phyloP scores from a whole-genome alignment of 2,888 invertebrate genomes.

The Phanerotoma sp. region DNA sequence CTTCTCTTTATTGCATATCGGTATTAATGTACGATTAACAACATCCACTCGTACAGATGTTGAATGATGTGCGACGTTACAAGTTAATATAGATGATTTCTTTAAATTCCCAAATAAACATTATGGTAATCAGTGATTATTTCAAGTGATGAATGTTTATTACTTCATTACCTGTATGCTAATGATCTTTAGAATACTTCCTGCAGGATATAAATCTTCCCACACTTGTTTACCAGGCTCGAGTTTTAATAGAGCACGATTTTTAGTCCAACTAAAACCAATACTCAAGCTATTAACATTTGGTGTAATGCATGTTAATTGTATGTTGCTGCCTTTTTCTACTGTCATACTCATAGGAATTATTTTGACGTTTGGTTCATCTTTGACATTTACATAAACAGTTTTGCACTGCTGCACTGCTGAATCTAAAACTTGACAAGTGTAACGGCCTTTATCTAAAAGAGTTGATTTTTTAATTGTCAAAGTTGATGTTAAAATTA shows the following conservation, averaged over 20 bases:
- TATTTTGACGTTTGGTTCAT: slow-evolving; percentile 69
- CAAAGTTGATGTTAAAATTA: slow-evolving; percentile 67
- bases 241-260: slow-evolving; percentile 72
- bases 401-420: slow-evolving; percentile 71
- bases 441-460: slow-evolving; percentile 76
- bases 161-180: slow-evolving; percentile 67
- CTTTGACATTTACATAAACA: slow-evolving; percentile 63
- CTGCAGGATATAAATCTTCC: slow-evolving; percentile 83
- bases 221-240: slow-evolving; percentile 76
- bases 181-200: slow-evolving; percentile 77
- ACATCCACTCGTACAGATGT: slow-evolving; percentile 68
- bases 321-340: slow-evolving; percentile 71
- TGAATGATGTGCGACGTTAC: slow-evolving; percentile 68
- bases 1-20: slow-evolving; percentile 62
- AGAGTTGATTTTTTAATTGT: slow-evolving; percentile 70
- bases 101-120: slow-evolving; percentile 49
- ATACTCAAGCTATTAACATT: slow-evolving; percentile 60
- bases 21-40: slow-evolving; percentile 63
- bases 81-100: slow-evolving; percentile 78
- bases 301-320: slow-evolving; percentile 70
- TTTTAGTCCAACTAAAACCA: slow-evolving; percentile 84
- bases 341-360: slow-evolving; percentile 71
- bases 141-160: not conserved
- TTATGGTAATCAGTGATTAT: not conserved
- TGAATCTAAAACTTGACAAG: slow-evolving; percentile 74